Evolutionary conservation across 2,888 invertebrate species (phyloP).

Genomic region (Dysmachus trigonus): DNA sequence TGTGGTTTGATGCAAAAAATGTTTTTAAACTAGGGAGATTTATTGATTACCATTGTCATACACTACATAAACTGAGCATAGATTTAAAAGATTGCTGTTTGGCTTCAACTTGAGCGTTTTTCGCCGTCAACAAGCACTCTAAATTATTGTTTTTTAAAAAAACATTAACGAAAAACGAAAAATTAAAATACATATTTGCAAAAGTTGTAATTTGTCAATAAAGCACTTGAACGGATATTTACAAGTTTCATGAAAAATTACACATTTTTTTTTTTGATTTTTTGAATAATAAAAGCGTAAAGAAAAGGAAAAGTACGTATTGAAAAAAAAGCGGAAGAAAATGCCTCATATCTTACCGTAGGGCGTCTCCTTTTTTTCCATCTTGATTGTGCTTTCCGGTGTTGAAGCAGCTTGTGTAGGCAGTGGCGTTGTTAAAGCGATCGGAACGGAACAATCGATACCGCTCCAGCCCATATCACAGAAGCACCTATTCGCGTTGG

Average conservation of each 20-base stretch:
- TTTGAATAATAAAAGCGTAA: constrained; percentile 34
- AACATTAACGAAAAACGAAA: not conserved
- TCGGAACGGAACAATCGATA: constrained; percentile 83
- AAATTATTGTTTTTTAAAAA: not conserved
- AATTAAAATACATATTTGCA: not conserved
- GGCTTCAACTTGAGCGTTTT: not conserved
- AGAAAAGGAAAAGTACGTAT: constrained; percentile 10
- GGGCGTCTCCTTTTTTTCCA: constrained; percentile 91
- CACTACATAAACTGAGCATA: not conserved
- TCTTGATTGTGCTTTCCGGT: constrained; percentile 70
- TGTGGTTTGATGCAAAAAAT: not conserved
- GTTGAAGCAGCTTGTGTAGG: constrained; percentile 69
- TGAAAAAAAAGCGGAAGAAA: not conserved
- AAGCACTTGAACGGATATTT: constrained; percentile 24
- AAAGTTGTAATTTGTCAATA: not conserved
- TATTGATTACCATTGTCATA: constrained; percentile 50
- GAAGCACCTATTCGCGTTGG: constrained; percentile 90
- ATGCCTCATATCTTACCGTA: constrained; percentile 76
- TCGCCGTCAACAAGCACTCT: not conserved
- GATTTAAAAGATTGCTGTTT: not conserved
- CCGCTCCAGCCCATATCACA: constrained; percentile 90
- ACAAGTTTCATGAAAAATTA: constrained; percentile 6
- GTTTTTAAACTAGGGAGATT: not conserved
- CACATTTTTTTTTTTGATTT: not conserved
- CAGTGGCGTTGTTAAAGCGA: constrained; percentile 72